Base-by-base conservation (phyloP, 2,113 vertebrate species). In the Phalacrocorax carbo region DNA sequence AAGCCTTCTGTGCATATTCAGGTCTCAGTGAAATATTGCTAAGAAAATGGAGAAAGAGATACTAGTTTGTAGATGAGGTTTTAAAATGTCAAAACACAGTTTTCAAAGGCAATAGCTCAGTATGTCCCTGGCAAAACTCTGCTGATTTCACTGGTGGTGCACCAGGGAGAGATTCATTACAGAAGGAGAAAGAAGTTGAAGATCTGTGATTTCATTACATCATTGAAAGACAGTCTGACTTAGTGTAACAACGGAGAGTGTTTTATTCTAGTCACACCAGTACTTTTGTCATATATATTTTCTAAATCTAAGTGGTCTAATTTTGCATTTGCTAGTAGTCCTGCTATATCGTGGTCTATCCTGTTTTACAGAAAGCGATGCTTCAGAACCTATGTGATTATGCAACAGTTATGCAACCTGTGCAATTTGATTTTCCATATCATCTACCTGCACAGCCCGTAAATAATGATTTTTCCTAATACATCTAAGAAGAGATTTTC, bases 11-110 rank as follows among this genome's bases (percentile, higher is more conserved):
- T 88, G 77, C 88, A 75, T 80, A 46, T 13, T 52, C 32, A 65
- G 65, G 30, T 83, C 86, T 96, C 88, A 54, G 81, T 44, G 60
- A 94, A 97, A 88, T 96, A 93, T 88, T 96, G 60, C 55, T 62
- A 52, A 84, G 82, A 95, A 96, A 95, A 71, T 91, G 82, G n/a
- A 89, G 88, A 97, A 95, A 89, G 49, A 89, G 65, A 36, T 85
- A 92, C 66, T 29, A 71, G 73, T 96, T 96, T 97, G 73, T 87
- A 97, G 97, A 97, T 92, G 93, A 94, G 79, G 66, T 90, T 96
- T 97, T 95, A 95, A 97, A 97, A 96, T 94, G 57, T 82, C 82
- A 96, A 98, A 97, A 51, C 82, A 95, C 27, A 11, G 23, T 96
- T 96, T 96, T 97, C 72, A 94, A 95, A 96, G 57, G 85, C 82